phyloP scores from a whole-genome alignment of 2,797 vertebrate species.

The Sphenopsis melanotis region DNA sequence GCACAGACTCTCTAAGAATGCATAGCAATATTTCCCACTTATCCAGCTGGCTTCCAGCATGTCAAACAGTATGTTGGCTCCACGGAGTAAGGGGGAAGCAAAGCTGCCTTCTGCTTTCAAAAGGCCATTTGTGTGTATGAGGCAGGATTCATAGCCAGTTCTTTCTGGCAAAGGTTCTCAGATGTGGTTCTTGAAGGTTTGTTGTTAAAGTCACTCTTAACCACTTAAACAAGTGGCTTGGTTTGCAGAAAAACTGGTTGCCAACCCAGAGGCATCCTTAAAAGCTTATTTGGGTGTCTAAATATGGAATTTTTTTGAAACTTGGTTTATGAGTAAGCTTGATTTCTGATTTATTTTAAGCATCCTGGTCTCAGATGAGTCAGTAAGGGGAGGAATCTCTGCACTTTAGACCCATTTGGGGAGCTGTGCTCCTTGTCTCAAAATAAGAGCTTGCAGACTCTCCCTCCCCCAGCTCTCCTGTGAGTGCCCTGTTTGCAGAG shows the following conservation, averaged over 20 bases:
- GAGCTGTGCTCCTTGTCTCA: background rate
- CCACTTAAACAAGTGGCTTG: background rate
- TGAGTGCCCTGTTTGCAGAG: background rate
- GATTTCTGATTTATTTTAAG: slow-evolving; percentile 6
- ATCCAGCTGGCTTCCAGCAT: background rate
- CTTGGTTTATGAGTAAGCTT: background rate
- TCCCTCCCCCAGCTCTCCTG: background rate
- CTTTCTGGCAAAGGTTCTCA: background rate
- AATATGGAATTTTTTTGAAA: background rate
- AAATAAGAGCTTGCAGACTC: background rate
- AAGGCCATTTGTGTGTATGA: background rate
- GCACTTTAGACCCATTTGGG: background rate
- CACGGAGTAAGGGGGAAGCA: background rate
- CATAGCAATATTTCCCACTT: background rate
- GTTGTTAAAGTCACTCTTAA: background rate
- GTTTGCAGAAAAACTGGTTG: background rate
- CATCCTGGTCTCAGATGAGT: background rate
- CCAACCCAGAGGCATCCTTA: background rate
- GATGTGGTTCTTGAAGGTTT: background rate
- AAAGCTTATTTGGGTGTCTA: background rate
- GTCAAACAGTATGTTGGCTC: background rate
- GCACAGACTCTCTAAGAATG: background rate
- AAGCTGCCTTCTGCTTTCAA: background rate
- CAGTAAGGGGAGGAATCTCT: background rate
- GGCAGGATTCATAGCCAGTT: background rate